These are phyloP conservation scores for Peromyscus attwateri DNA, from an alignment of 2,797 vertebrate species.

Conservation along the genomic window DNA sequence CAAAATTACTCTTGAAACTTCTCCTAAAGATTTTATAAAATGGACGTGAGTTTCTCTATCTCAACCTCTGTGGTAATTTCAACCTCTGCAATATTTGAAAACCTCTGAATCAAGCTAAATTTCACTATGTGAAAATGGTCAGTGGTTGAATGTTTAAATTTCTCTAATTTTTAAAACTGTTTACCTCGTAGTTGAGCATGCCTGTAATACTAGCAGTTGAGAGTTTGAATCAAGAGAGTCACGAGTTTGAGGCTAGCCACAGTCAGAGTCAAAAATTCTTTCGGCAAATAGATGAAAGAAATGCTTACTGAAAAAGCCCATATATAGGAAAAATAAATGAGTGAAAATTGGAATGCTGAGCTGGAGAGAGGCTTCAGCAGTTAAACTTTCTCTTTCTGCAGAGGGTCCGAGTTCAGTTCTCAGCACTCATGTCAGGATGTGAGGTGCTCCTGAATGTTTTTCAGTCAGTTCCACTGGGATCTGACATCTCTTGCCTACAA, in stretches of 20 bases:
- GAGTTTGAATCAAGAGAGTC: neutral
- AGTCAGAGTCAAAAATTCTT: no score
- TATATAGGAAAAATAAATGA: neutral
- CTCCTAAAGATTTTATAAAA: neutral
- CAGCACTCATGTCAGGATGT: fast-evolving
- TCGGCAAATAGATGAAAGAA: neutral
- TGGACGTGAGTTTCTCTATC: neutral
- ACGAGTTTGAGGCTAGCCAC: neutral
- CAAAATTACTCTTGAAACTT: slow-evolving; percentile 50
- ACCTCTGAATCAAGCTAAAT: neutral
- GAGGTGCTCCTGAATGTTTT: neutral
- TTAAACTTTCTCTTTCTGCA: neutral
- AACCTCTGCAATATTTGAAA: neutral
- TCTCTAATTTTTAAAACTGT: neutral
- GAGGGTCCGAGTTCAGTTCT: neutral
- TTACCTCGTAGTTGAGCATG: no score
- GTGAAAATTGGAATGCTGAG: neutral
- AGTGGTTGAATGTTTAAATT: neutral
- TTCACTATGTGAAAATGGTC: neutral
- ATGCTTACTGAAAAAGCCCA: neutral
- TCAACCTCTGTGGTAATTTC: neutral
- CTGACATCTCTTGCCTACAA: neutral
- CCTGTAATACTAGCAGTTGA: neutral
- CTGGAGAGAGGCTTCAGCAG: neutral
- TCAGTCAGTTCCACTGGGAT: neutral